Evolutionary conservation across 2,797 vertebrate species (phyloP).

Genomic region (Ispidina lecontei): DNA sequence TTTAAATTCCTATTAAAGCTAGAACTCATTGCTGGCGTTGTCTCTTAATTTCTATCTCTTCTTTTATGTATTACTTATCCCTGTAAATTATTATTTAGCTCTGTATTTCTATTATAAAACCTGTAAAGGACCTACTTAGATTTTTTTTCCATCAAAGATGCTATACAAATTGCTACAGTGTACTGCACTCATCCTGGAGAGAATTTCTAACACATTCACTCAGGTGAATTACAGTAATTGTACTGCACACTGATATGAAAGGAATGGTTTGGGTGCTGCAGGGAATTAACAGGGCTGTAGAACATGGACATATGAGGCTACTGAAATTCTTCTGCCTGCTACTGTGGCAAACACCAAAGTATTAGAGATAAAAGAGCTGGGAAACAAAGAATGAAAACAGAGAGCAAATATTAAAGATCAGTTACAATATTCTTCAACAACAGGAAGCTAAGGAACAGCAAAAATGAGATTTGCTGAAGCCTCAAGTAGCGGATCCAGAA

Average conservation of each 20-base stretch:
- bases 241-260: background rate
- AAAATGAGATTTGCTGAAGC: background rate
- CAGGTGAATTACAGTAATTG: background rate
- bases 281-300: background rate
- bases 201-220: background rate
- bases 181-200: background rate
- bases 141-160: background rate
- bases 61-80: slow-evolving; percentile 15
- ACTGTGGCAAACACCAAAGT: background rate
- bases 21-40: background rate
- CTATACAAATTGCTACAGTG: background rate
- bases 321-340: background rate
- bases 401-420: background rate
- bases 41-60: background rate
- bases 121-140: background rate
- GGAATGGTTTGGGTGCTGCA: background rate
- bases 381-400: background rate
- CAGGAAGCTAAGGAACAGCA: background rate
- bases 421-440: background rate
- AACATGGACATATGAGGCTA: background rate
- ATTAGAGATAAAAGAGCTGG: background rate
- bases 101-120: background rate
- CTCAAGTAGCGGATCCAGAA: background rate
- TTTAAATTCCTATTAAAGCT: background rate
- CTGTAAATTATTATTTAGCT: background rate